phyloP scores from a whole-genome alignment of 2,888 invertebrate genomes.

The Sceliomorpha sp. region DNA sequence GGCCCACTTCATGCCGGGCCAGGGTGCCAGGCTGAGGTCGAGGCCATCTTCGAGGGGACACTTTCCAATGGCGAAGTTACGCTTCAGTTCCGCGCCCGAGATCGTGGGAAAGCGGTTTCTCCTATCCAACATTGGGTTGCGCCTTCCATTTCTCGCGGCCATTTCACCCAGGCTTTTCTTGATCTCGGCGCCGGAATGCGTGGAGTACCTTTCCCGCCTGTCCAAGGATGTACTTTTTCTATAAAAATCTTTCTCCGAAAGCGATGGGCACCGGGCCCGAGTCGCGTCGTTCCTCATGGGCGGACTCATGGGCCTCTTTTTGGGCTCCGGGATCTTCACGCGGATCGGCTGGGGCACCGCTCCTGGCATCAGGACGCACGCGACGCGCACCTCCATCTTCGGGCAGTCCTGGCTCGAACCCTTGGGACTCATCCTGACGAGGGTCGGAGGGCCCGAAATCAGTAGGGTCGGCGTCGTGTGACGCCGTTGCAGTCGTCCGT shows the following conservation, averaged over 20 bases:
- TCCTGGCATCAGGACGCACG: slow-evolving; percentile 71
- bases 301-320: slow-evolving; percentile 70
- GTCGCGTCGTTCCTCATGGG: slow-evolving; percentile 58
- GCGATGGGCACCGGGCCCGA: slow-evolving; percentile 70
- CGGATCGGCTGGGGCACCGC: slow-evolving; percentile 73
- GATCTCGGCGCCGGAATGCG: slow-evolving; percentile 67
- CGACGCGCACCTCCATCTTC: slow-evolving; percentile 75
- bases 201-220: slow-evolving; percentile 73
- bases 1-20: slow-evolving; percentile 92
- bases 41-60: slow-evolving; percentile 81
- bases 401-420: slow-evolving; percentile 69
- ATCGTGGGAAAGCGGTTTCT: slow-evolving; percentile 74
- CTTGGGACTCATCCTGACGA: slow-evolving; percentile 73
- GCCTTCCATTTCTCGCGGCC: slow-evolving; percentile 49
- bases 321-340: slow-evolving; percentile 75
- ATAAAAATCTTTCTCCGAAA: slow-evolving; percentile 75
- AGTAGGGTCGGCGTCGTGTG: slow-evolving; percentile 55
- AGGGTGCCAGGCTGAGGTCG: slow-evolving; percentile 83
- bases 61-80: slow-evolving; percentile 72
- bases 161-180: slow-evolving; percentile 37
- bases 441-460: slow-evolving; percentile 21
- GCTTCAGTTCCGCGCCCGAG: slow-evolving; percentile 73
- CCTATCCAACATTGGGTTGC: slow-evolving; percentile 73
- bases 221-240: slow-evolving; percentile 71
- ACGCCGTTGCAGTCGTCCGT: slow-evolving; percentile 45